Percentiles rank a stretch among this genome's conserved stretches.
phyloP scores from a whole-genome alignment of 2,888 invertebrate species.

The Limulus polyphemus region DNA sequence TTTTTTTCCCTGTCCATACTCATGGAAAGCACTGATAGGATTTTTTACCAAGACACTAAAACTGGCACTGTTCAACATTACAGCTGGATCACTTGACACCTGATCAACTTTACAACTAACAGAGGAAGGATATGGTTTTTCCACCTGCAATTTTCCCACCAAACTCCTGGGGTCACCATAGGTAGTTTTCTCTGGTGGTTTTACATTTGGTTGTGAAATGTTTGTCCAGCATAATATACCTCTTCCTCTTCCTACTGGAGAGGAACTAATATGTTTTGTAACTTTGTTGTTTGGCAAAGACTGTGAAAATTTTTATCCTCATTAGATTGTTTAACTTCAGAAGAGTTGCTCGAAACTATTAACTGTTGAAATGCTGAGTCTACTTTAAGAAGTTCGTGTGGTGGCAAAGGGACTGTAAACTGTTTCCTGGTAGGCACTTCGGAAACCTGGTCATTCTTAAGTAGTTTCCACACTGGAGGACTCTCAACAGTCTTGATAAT shows the following conservation, averaged over 20 bases:
- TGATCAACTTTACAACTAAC: neutral
- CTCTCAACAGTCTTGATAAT: constrained; percentile 24
- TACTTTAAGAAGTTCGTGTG: constrained; percentile 1
- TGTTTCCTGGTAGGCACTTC: neutral
- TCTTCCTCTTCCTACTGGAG: no score
- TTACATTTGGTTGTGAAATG: no score
- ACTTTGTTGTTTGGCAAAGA: no score
- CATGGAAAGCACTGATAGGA: constrained; percentile 38
- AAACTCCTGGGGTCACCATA: no score
- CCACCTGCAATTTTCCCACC: neutral
- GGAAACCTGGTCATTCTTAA: constrained; percentile 9
- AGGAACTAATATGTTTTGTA: no score
- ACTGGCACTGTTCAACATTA: constrained; percentile 26
- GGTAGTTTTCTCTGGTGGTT: no score
- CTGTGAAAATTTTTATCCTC: neutral
- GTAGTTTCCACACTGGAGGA: constrained; percentile 23
- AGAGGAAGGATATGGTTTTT: neutral
- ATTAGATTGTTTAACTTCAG: neutral
- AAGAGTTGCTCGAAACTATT: neutral
- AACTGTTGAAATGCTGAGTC: neutral
- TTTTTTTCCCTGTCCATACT: constrained; percentile 38
- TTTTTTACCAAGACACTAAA: constrained; percentile 36
- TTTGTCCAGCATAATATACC: no score
- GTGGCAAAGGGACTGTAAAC: constrained; percentile 1
- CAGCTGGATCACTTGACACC: neutral